phyloP scores from a whole-genome alignment of 2,113 vertebrate species.

The Dromas ardeola region DNA sequence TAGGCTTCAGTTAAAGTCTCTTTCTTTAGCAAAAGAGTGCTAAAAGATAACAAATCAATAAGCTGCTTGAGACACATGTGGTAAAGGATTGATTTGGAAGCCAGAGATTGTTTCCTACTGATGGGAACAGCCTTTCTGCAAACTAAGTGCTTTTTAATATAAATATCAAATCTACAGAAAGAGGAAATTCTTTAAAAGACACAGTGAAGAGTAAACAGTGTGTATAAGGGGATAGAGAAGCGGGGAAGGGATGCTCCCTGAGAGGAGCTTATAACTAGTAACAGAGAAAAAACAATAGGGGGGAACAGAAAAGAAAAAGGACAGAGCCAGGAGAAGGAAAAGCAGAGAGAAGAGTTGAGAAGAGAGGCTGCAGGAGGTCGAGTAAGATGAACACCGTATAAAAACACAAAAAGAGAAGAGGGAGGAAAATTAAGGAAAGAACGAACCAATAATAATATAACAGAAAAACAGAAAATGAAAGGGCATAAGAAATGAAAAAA shows the following conservation, averaged over 20 bases:
- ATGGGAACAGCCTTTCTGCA: neutral
- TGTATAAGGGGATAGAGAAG: neutral
- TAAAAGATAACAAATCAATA: slow-evolving; percentile 61
- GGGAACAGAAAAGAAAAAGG: neutral
- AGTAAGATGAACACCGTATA: neutral
- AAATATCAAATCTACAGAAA: neutral
- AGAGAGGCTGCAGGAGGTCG: neutral
- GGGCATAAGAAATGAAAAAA: neutral
- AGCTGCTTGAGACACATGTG: slow-evolving; percentile 30
- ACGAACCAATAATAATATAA: neutral
- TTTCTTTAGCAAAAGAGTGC: slow-evolving; percentile 3
- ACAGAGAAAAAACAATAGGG: neutral
- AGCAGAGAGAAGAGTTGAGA: neutral
- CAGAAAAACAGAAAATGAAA: neutral
- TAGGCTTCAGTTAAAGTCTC: neutral
- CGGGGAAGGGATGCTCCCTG: neutral
- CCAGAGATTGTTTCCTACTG: neutral
- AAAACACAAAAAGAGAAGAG: neutral
- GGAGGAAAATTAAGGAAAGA: neutral
- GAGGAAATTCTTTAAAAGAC: neutral
- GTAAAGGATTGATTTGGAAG: slow-evolving; percentile 21
- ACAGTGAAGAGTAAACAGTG: neutral
- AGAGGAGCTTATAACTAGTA: neutral
- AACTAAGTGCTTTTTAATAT: neutral
- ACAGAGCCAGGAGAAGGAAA: neutral